Conservation (phyloP, 2,113 vertebrate genomes). For the Sterrhoptilus dennistouni region DNA sequence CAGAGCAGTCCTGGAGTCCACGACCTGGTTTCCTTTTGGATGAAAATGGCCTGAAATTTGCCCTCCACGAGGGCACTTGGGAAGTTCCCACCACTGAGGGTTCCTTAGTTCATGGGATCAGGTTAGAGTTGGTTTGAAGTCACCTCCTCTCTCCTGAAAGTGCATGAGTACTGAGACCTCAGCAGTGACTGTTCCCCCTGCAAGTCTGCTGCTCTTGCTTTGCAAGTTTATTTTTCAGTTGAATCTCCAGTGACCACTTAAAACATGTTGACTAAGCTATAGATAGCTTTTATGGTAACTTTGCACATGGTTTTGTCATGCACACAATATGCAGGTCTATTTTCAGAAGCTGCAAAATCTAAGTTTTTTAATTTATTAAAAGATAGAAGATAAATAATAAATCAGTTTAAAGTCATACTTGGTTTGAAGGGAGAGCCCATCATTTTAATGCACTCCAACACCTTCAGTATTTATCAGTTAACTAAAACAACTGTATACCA, state of each 20-base stretch:
- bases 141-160: not conserved
- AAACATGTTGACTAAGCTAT: not conserved
- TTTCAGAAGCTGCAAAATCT: not conserved
- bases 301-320: not conserved
- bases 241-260: not conserved
- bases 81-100: not conserved
- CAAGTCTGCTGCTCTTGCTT: not conserved
- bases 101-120: not conserved
- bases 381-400: not conserved
- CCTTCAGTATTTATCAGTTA: not conserved
- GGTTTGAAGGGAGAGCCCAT: not conserved
- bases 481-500: not conserved
- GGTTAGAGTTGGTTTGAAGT: not conserved
- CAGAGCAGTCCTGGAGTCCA: not conserved
- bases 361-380: not conserved
- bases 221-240: not conserved
- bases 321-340: not conserved
- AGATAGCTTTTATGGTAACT: not conserved
- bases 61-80: not conserved
- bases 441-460: not conserved
- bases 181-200: not conserved
- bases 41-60: not conserved
- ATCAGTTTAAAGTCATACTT: not conserved
- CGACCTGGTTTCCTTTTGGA: not conserved
- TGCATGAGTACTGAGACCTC: not conserved